Base-by-base conservation (phyloP, 2,888 invertebrate genomes). In the Kuschelorhynchus macadamiae region DNA sequence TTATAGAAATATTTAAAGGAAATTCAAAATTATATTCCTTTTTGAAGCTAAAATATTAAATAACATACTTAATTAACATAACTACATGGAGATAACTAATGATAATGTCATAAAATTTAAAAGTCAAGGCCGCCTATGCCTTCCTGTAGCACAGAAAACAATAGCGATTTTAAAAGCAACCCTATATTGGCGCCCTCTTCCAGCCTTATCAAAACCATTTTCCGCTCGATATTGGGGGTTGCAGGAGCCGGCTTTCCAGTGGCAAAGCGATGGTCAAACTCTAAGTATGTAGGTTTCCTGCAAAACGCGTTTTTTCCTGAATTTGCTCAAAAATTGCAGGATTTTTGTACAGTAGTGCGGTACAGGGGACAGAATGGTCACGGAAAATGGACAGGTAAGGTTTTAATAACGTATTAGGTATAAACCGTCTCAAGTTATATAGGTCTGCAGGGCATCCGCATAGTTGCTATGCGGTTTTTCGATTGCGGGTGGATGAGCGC, bases 161-260 rank as follows among this genome's bases (percentile, higher is more conserved):
- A 21, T 52, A 39, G 20, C 7, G 36, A 39, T 33, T 9, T 16
- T 46, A 16, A 39, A 49, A 49, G 30, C 62, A 32, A 25, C 53
- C 33, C 44, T 18, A 57, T 18, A 17, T 18, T 17, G 25, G 67
- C 67, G 67, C 67, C 67, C 62, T 62, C 67, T 67, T 57, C 49
- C 49, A 16, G 16, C 41, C 4, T 12, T 46, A 9, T 55, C 81
- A 80, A 82, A 81, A 78, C 77, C 81, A 76, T 75, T 79, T 82
- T 82, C 82, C 79, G 76, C 80, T 83, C 83, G 81, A 83, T 83
- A 83, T 71, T 76, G 78, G n/a, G 81, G 81, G 81, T 78, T 77
- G 80, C 77, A 57, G 68, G 68, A 63, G 33, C 52, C 64, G 20
- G 47, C 20, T 18, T 41, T 18, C 17, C 75, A 78, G 78, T 78